Percentiles rank a stretch among this genome's conserved stretches.
Conservation (phyloP, 1,140 invertebrate genomes). For the Planococcus citri region DNA sequence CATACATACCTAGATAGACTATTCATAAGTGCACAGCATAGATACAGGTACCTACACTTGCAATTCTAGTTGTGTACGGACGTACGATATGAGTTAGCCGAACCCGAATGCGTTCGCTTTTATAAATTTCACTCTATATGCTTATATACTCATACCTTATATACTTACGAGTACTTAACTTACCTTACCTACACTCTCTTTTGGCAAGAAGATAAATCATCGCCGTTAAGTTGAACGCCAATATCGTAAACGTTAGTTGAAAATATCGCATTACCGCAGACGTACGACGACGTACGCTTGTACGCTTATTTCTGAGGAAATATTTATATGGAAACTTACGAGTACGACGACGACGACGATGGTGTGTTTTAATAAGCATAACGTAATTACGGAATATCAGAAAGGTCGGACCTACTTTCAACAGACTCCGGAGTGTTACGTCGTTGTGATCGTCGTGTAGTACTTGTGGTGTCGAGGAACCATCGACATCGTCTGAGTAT, state of each 20-base stretch:
- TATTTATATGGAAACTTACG: neutral
- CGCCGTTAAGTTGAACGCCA: too few relatives aligned
- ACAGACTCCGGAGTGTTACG: neutral
- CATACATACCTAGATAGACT: too few relatives aligned
- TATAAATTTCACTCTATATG: neutral
- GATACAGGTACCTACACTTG: too few relatives aligned
- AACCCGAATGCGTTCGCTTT: neutral
- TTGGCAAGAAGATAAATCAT: neutral
- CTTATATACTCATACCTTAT: too few relatives aligned
- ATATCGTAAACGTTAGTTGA: neutral
- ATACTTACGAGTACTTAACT: too few relatives aligned
- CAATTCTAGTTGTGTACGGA: too few relatives aligned
- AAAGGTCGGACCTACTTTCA: slow-evolving; percentile 1
- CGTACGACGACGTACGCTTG: neutral
- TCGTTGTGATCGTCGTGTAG: neutral
- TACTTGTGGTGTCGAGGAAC: neutral
- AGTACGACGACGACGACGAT: neutral
- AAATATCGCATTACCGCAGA: neutral
- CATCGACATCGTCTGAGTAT: neutral
- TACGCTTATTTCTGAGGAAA: too few relatives aligned
- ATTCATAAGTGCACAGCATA: too few relatives aligned
- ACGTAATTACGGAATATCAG: neutral
- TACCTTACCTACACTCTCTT: neutral
- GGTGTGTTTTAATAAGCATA: neutral
- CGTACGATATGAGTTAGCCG: too few relatives aligned